Conservation (phyloP, 2,888 invertebrate species). For the Entomobrya multifasciata region DNA sequence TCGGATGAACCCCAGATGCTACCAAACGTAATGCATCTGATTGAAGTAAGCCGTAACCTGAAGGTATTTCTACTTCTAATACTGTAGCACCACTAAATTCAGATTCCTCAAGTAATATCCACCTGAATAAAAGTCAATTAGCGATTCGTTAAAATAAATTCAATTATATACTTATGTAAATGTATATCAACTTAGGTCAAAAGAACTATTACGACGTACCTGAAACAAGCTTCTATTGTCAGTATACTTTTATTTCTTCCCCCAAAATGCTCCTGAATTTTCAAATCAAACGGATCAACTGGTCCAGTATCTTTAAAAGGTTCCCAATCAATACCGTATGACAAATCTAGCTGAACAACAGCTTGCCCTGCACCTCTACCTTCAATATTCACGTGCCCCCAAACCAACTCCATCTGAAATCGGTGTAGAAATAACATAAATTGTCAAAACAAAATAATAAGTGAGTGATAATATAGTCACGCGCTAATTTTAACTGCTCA, state of each 20-base stretch:
- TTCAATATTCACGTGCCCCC: constrained; percentile 83
- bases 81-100: constrained; percentile 81
- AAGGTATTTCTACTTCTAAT: constrained; percentile 82
- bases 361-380: constrained; percentile 84
- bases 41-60: constrained; percentile 82
- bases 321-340: constrained; percentile 81
- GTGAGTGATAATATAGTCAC: too few species aligned
- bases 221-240: constrained; percentile 81
- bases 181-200: too few species aligned
- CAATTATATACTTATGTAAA: too few species aligned
- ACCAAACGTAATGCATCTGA: constrained; percentile 81
- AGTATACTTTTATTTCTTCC: constrained; percentile 81
- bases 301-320: constrained; percentile 81
- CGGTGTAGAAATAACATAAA: too few species aligned
- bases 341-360: constrained; percentile 82
- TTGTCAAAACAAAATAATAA: too few species aligned
- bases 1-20: constrained; percentile 80
- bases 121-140: constrained; percentile 80
- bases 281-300: constrained; percentile 82
- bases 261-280: constrained; percentile 81
- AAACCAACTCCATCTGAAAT: constrained; percentile 81
- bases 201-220: too few species aligned
- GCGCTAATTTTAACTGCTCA: too few species aligned
- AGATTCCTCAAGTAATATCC: constrained; percentile 81
- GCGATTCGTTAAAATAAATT: too few species aligned